phyloP scores from a whole-genome alignment of 2,797 vertebrate genomes.

The Rachycentron canadum region DNA sequence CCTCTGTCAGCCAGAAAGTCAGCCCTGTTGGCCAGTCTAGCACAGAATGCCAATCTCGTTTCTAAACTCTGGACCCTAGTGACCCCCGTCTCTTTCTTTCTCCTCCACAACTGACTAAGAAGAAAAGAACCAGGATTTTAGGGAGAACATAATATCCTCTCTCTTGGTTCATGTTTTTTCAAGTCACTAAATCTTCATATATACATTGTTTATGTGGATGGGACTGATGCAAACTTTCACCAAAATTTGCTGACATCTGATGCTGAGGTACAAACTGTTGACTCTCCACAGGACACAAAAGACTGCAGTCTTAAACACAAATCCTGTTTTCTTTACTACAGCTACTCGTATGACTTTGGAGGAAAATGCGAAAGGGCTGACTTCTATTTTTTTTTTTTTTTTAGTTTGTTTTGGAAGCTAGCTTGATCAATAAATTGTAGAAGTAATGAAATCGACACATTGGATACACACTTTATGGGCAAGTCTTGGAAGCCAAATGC shows the following conservation, averaged over 20 bases:
- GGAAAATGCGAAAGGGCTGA: constrained; percentile 79
- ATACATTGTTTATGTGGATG: constrained; percentile 69
- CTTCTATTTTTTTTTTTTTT: constrained; percentile 68
- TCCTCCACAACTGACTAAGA: constrained; percentile 54
- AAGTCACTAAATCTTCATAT: constrained; percentile 58
- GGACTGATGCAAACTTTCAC: constrained; percentile 72
- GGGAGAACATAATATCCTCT: constrained; percentile 65
- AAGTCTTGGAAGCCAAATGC: constrained; percentile 81
- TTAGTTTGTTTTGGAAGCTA: constrained; percentile 68
- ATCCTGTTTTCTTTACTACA: constrained; percentile 66
- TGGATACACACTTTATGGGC: constrained; percentile 67
- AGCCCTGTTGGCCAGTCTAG: constrained; percentile 73
- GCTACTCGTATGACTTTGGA: constrained; percentile 67
- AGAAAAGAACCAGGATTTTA: constrained; percentile 70
- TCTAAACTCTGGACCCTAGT: constrained; percentile 77
- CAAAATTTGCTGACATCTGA: constrained; percentile 70
- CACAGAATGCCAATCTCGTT: constrained; percentile 72
- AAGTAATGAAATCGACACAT: constrained; percentile 65
- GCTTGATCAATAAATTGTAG: constrained; percentile 76
- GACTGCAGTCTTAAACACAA: constrained; percentile 79
- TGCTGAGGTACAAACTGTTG: constrained; percentile 71
- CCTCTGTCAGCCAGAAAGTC: constrained; percentile 76
- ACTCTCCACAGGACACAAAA: constrained; percentile 70
- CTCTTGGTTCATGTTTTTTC: constrained; percentile 58
- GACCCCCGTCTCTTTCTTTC: constrained; percentile 43